Base-by-base conservation (phyloP, 2,888 invertebrate species). In the Phortica magna region DNA sequence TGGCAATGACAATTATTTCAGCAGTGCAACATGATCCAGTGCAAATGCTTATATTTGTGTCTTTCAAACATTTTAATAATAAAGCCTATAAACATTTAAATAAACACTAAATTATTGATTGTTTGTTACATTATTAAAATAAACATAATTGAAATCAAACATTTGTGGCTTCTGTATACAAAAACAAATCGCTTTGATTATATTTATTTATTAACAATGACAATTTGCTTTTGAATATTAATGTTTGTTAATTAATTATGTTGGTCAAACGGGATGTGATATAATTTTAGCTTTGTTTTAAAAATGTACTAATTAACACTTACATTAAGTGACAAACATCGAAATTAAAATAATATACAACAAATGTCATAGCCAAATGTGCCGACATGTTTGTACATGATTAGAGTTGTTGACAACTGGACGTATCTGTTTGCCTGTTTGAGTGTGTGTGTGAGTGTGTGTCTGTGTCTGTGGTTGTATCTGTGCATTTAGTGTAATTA, bases 1-100 rank as follows among this genome's bases (percentile, higher is more conserved):
- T 82, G 80, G 73, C 75, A 77, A 67, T 83, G 85, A 83, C 85
- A 87, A 83, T 85, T 85, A 83, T 61, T 59, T 59, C n/a, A n/a
- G n/a, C n/a, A 17, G 9, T 59, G 22, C 10, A 43, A n/a, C n/a
- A n/a, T n/a, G n/a, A n/a, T n/a, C n/a, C n/a, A n/a, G n/a, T n/a
- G n/a, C n/a, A n/a, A n/a, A n/a, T n/a, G n/a, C n/a, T n/a, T n/a
- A n/a, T n/a, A n/a, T n/a, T n/a, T n/a, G n/a, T n/a, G n/a, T n/a
- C n/a, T 31, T 31, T 31, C 31, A 31, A 31, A 31, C 31, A 31
- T 31, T 48, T 5, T 48, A 5, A 9, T 9, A 48, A 7, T 48
- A 48, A 48, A 48, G 5, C 31, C 14, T 48, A 14, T 12, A 48
- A 48, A 9, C 48, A 14, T 48, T 48, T 14, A 48, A 12, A 2